phyloP scores from a whole-genome alignment of 2,113 vertebrate species.

The Opisthocomus hoazin region DNA sequence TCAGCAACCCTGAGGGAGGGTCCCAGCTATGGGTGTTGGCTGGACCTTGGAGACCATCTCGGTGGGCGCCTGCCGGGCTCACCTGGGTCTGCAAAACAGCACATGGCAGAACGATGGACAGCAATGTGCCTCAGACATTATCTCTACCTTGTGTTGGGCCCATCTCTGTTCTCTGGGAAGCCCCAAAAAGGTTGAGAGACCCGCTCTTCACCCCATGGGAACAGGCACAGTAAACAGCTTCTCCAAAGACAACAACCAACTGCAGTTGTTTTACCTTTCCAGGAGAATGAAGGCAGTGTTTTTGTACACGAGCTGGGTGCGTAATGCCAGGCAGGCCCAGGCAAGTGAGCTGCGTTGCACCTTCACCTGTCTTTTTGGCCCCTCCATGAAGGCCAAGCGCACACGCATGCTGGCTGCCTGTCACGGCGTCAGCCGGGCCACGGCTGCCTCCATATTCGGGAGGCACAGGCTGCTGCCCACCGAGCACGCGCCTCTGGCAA shows the following conservation, averaged over 20 bases:
- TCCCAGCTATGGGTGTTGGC: background rate
- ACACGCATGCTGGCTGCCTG: background rate
- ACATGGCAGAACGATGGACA: background rate
- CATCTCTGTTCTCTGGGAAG: background rate
- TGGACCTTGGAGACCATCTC: background rate
- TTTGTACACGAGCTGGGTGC: background rate
- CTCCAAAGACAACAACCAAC: background rate
- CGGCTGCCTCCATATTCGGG: background rate
- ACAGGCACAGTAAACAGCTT: background rate
- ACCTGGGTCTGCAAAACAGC: background rate
- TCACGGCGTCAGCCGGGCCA: background rate
- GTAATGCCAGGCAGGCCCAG: slow-evolving; percentile 3
- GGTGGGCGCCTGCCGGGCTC: fast-evolving
- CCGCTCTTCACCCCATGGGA: background rate
- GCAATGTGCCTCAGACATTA: background rate
- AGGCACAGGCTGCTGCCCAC: background rate
- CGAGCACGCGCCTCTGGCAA: background rate
- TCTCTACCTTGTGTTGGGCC: background rate
- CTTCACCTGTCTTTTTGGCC: background rate
- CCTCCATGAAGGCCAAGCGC: background rate
- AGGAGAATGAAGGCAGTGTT: background rate
- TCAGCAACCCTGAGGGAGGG: background rate
- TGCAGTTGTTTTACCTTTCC: background rate
- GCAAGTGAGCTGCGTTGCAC: background rate
- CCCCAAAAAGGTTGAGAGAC: background rate